Percentiles rank a stretch among this genome's conserved stretches.
Evolutionary conservation across 2,888 invertebrate species (phyloP).

Genomic region (Leptinotarsa haldemani): DNA sequence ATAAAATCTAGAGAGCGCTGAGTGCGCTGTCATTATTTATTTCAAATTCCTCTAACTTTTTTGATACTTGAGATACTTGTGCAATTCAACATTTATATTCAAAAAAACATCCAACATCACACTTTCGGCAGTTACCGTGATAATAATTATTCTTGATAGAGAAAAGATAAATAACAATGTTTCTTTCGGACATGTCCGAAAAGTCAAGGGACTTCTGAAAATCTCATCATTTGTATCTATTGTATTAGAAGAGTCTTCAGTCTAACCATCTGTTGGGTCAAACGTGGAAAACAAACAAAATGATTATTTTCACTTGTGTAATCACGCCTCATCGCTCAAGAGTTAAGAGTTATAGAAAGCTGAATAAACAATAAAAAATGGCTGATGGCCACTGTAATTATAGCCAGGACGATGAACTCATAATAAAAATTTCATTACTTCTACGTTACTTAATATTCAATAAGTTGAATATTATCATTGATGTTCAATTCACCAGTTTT

Average conservation of each 20-base stretch:
- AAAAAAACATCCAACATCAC: too few species aligned
- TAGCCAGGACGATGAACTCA: neutral
- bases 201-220: neutral
- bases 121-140: too few species aligned
- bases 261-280: neutral
- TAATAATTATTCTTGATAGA: too few species aligned
- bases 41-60: too few species aligned
- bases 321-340: neutral
- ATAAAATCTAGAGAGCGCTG: too few species aligned
- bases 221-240: too few species aligned
- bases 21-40: too few species aligned
- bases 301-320: neutral
- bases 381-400: slow-evolving; percentile 2
- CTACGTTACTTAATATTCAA: neutral
- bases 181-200: neutral
- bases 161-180: too few species aligned
- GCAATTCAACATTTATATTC: too few species aligned
- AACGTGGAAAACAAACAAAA: neutral
- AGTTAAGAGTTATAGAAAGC: slow-evolving; percentile 1
- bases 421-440: neutral
- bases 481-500: neutral
- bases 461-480: neutral
- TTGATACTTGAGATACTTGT: too few species aligned
- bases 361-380: neutral
- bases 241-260: neutral